Base-by-base conservation (phyloP, 2,113 vertebrate species). In the Paralichthys olivaceus region DNA sequence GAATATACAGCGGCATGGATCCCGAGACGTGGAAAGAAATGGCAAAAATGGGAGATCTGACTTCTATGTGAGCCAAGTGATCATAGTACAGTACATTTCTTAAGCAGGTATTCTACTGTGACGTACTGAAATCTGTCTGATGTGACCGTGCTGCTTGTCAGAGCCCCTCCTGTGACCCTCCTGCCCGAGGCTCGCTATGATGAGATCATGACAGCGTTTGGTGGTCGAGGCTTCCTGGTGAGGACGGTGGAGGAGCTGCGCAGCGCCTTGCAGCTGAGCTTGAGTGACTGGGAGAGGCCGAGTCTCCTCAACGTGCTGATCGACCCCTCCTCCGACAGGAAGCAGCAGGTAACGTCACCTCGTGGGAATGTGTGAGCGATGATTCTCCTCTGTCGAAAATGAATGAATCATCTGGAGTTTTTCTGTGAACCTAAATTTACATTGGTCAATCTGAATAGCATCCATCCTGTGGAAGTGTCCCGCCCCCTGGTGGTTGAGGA, bases 221-320 rank as follows among this genome's bases (percentile, higher is more conserved):
- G 98, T 67, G 98, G 97, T 14, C 94, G 83, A 87, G 97, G 98
- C 5, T 96, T 96, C 83, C 96, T 98, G 79, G 97, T 96, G 62
- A 92, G 92, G 87, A 97, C 97, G 0, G 96, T 93, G 60, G 95
- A 95, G 86, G 96, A 99, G 87, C 85, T 99, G 69, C 90, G 86
- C 29, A 83, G 80, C 12, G 96, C 96, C 17, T 84, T 99, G 79
- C 89, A 90, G 73, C 81, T 92, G 29, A 95, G 96, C 29, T 9
- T 99, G 69, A 75, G 80, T 29, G 95, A 98, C 80, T 93, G 91
- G 82, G 75, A 91, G 49, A 89, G 84, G 20, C 97, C 98, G 13
- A 95, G 95, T 69, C 95, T 99, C 20, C 93, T 99, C 84, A 99
- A 99, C 23, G 93, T 99, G 71, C 93, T 98, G 75, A 99, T 99